phyloP scores from a whole-genome alignment of 2,888 invertebrate species.

The Bedellia somnulentella region DNA sequence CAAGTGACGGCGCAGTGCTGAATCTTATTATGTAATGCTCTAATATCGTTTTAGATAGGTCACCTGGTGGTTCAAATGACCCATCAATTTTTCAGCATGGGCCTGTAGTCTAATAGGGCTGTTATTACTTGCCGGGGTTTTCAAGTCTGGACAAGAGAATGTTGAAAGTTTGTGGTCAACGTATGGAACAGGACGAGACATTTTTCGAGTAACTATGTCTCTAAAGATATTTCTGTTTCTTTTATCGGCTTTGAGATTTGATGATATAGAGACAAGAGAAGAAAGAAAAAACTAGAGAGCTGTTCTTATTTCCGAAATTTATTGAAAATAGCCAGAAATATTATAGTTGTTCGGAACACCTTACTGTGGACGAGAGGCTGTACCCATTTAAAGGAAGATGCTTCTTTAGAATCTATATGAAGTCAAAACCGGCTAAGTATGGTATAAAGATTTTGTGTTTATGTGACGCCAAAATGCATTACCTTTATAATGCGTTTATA shows the following conservation, averaged over 20 bases:
- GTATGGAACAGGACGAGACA: not conserved
- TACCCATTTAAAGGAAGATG: constrained; percentile 7
- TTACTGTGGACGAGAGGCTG: constrained; percentile 8
- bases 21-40: too few relatives aligned
- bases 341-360: constrained; percentile 8
- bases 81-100: too few relatives aligned
- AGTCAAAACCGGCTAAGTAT: constrained; percentile 8
- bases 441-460: constrained; percentile 7
- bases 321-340: constrained; percentile 6
- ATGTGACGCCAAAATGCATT: constrained; percentile 9
- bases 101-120: too few relatives aligned
- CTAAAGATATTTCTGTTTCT: not conserved
- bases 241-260: constrained; percentile 2
- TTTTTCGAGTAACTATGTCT: not conserved
- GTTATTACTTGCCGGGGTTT: not conserved
- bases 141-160: not conserved
- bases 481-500: constrained; percentile 7
- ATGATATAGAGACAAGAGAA: not conserved
- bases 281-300: constrained; percentile 3
- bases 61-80: too few relatives aligned
- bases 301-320: constrained; percentile 6
- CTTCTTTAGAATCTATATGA: constrained; percentile 7
- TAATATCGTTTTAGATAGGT: too few relatives aligned
- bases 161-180: not conserved
- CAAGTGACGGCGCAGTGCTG: too few relatives aligned